Evolutionary conservation across 2,888 invertebrate species (phyloP).

Genomic region (Brassicogethes aeneus): DNA sequence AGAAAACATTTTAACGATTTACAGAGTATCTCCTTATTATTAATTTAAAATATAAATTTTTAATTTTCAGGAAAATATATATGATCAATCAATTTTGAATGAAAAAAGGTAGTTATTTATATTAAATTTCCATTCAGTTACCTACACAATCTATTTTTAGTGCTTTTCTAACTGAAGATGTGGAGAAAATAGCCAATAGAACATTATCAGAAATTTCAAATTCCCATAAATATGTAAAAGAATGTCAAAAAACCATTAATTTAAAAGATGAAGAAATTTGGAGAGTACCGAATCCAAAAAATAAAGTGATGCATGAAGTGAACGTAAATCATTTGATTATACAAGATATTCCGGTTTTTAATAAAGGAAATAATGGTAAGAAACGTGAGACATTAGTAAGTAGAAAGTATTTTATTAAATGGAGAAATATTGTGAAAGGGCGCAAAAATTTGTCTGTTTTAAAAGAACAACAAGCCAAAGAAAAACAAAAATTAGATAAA

Average conservation of each 20-base stretch:
- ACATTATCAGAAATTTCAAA: slow-evolving; percentile 12
- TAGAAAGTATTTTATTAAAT: slow-evolving; percentile 21
- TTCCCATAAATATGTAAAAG: slow-evolving; percentile 6
- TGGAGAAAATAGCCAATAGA: slow-evolving; percentile 16
- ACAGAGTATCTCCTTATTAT: no score
- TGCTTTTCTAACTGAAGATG: slow-evolving; percentile 14
- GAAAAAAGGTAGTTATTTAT: no score
- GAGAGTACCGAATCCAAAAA: slow-evolving; percentile 14
- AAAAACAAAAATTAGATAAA: slow-evolving; percentile 26
- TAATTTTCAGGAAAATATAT: no score
- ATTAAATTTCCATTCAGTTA: no score
- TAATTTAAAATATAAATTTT: no score
- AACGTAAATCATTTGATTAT: slow-evolving; percentile 1
- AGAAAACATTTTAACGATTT: no score
- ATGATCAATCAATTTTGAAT: no score
- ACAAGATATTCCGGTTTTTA: no score
- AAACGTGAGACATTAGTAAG: slow-evolving; percentile 1
- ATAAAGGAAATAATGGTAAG: no score
- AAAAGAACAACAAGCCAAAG: slow-evolving; percentile 11
- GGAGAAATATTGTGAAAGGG: slow-evolving; percentile 16
- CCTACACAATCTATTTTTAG: slow-evolving; percentile 10
- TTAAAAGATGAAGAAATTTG: no score
- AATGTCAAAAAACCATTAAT: no score
- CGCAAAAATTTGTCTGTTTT: slow-evolving; percentile 9
- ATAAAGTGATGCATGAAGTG: slow-evolving; percentile 3